These are phyloP conservation scores for Pinctada fucata DNA, from an alignment of 2,888 invertebrate species.

Conservation along the genomic window DNA sequence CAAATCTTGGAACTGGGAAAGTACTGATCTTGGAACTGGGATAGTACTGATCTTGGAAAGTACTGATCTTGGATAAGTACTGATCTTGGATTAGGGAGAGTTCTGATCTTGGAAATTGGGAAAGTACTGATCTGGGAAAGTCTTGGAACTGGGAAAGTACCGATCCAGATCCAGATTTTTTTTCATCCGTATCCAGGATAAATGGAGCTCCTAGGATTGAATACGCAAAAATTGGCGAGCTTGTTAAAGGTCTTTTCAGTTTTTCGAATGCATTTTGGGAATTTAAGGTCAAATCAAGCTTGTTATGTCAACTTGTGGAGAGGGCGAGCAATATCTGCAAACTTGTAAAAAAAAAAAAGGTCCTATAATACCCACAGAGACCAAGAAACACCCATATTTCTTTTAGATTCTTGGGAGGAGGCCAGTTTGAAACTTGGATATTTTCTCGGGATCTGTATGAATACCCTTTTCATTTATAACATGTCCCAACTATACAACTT, in stretches of 20 bases:
- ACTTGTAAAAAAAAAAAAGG: background rate
- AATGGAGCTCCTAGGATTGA: background rate
- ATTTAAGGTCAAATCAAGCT: background rate
- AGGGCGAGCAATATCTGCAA: slow-evolving; percentile 9
- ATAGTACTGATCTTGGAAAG: too few species aligned
- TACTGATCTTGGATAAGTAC: too few species aligned
- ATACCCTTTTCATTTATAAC: slow-evolving; percentile 12
- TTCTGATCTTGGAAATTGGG: too few species aligned
- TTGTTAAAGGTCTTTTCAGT: slow-evolving; percentile 12
- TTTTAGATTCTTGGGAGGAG: background rate
- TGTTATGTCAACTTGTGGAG: background rate
- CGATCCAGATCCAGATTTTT: background rate
- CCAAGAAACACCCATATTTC: slow-evolving; percentile 6
- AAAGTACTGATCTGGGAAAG: too few species aligned
- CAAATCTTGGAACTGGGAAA: too few species aligned
- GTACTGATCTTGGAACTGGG: too few species aligned
- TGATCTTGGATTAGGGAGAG: too few species aligned
- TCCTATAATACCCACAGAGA: background rate
- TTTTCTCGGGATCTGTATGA: slow-evolving; percentile 17
- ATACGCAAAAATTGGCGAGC: slow-evolving; percentile 1
- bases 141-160: slow-evolving; percentile 2
- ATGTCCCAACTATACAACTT: slow-evolving; percentile 5
- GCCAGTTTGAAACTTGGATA: slow-evolving; percentile 2
- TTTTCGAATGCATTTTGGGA: slow-evolving; percentile 18
- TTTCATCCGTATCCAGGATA: background rate